phyloP scores from a whole-genome alignment of 2,888 invertebrate genomes.

The Crioceris asparagi region DNA sequence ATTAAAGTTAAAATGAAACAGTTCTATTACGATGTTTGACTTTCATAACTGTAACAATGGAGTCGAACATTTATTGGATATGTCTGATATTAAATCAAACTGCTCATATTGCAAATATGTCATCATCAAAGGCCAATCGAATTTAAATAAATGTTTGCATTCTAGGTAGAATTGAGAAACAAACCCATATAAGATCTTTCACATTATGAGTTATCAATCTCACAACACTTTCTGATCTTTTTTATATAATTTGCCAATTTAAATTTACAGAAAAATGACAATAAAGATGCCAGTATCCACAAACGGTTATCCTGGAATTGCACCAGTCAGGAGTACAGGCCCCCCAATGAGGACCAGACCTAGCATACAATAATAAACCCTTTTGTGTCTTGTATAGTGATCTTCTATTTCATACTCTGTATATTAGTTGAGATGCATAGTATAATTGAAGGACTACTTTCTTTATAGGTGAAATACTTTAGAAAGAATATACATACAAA shows the following conservation, averaged over 20 bases:
- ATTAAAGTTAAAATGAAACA: too few relatives aligned
- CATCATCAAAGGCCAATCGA: too few relatives aligned
- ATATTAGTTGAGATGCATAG: neutral
- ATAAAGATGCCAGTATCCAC: conserved; percentile 43
- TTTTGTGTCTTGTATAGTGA: conserved; percentile 32
- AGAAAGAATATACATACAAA: too few relatives aligned
- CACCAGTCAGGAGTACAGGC: conserved; percentile 30
- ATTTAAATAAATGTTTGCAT: too few relatives aligned
- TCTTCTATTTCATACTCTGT: conserved; percentile 23
- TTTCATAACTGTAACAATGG: too few relatives aligned
- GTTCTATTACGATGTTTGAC: too few relatives aligned
- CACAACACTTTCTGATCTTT: neutral
- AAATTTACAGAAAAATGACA: conserved; percentile 39
- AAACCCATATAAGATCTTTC: too few relatives aligned
- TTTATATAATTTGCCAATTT: conserved; percentile 1
- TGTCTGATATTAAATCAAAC: too few relatives aligned
- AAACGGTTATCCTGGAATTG: conserved; percentile 54
- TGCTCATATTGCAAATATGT: too few relatives aligned
- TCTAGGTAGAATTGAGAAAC: too few relatives aligned
- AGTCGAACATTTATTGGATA: too few relatives aligned
- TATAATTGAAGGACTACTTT: neutral
- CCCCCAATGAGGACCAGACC: conserved; percentile 35
- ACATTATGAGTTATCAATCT: neutral
- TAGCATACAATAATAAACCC: conserved; percentile 33
- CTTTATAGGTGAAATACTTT: too few relatives aligned